Base-by-base conservation (phyloP, 2,888 invertebrate species). In the Drosophila tanythrix region DNA sequence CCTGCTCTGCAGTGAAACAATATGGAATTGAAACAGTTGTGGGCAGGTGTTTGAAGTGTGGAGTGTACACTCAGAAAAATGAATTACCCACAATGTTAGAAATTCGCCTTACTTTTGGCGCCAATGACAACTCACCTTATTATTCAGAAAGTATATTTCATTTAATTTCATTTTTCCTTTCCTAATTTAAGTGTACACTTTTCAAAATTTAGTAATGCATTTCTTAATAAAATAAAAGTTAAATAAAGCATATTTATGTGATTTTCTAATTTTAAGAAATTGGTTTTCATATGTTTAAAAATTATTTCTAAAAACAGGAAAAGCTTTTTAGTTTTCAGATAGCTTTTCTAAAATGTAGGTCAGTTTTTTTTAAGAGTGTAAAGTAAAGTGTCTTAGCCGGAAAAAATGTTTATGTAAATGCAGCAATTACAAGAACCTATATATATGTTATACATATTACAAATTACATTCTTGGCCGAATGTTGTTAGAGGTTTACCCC, bases 381-480 rank as follows among this genome's bases (percentile, higher is more conserved):
- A 25, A 21, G 46, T 46, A 15, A 25, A 21, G 46, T 46, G 4
- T 35, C 18, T 13, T 27, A 21, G 21, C 5, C 18, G n/a, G 13
- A 21, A 25, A 21, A 35, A 48, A 25, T 25, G 43, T 59, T 33
- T 43, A 64, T 64, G 70, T 50, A 55, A 53, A 65, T 55, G 21
- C 21, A 18, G 31, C 46, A 65, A 50, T 50, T 71, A 62, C 3
- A 29, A 27, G 40, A 50, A 58, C 38, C 1, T 46, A 15, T 25
- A 8, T 46, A 46, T 25, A 46, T 25, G 18, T 8, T n/a, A n/a
- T n/a, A n/a, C n/a, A n/a, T n/a, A n/a, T n/a, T n/a, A n/a, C n/a
- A 36, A 21, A 46, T 66, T 35, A 50, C 67, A 76, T 63, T 67
- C 40, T 58, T 61, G 51, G 11, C 18, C 53, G 21, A 70, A 59